These are phyloP conservation scores for Heteractis magnifica DNA, from an alignment of 92 coral and sea anemone genomes.

Conservation along the genomic window DNA sequence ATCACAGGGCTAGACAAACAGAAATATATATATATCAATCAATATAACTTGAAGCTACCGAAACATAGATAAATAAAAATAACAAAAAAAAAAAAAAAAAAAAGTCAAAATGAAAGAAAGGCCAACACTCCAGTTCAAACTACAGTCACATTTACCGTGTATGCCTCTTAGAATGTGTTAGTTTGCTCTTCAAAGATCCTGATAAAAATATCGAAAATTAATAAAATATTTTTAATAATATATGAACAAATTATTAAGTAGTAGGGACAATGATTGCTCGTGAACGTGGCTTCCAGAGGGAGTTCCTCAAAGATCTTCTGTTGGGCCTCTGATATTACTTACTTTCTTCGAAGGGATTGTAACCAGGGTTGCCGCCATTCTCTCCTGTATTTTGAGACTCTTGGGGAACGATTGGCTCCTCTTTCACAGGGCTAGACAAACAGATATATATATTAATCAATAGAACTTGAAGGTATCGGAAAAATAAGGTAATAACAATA, in stretches of 20 bases:
- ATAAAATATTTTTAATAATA: background rate
- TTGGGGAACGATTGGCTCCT: background rate
- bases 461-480: no score
- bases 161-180: background rate
- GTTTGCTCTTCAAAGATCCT: background rate
- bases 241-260: background rate
- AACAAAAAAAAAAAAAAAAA: no score
- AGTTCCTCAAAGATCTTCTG: background rate
- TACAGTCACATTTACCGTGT: background rate
- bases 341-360: slow-evolving; percentile 1
- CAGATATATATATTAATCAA: no score
- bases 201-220: background rate
- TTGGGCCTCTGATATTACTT: background rate
- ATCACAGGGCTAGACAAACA: background rate
- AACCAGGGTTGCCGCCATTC: background rate
- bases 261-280: no score
- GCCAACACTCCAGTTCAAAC: background rate
- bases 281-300: background rate
- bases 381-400: background rate
- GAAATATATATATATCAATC: no score
- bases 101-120: background rate
- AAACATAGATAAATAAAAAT: no score
- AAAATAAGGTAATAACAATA: no score
- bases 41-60: no score
- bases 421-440: background rate